Evolutionary conservation across 2,797 vertebrate species (phyloP), one percentile per base, ranked within the genome.

Genomic region (Esox masquinongy): DNA sequence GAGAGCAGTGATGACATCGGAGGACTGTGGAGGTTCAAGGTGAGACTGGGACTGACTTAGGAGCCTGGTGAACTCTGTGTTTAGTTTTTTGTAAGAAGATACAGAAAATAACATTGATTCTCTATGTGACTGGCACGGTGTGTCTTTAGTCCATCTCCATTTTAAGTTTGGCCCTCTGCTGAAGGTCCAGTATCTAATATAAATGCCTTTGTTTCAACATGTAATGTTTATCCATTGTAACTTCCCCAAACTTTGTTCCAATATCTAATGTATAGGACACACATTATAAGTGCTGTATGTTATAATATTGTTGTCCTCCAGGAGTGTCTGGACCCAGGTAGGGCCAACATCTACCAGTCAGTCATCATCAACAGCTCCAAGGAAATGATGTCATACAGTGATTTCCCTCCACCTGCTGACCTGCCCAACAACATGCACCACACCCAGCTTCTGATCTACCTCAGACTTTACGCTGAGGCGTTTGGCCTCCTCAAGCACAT

Each of bases 291-390:
- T 31, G 29, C 5, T 11, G 6, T 47, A 43, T 43, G 9, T 47
- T 47, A 8, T 47, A 1, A 47, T 34, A 29, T 67, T 7, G 9
- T 36, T 4, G n/a, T 47, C 29, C 16, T 29, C 11, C 83, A 92
- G 91, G 91, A 92, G 47, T 86, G 88, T 17, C 87, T 94, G 0
- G 94, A 96, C 78, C 83, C 91, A 0, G 78, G 92, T 26, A 85
- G 86, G 82, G 89, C 93, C 14, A 97, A 95, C 73, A 93, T 96
- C 69, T 98, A 97, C 74, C 91, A 91, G 0, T 97, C 96, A 0
- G 88, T 98, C 83, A 94, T 96, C 77, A 96, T 96, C 87, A 99
- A 98, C 88, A 95, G 92, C 71, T 96, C 93, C 53, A 97, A 96
- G 82, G 96, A 98, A 87, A 96, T 97, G 96, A 96, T 95, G 39